Evolutionary conservation across 1,140 invertebrate species (phyloP), one percentile per base, ranked within the genome.

Genomic region (Drosophila lacteicornis): DNA sequence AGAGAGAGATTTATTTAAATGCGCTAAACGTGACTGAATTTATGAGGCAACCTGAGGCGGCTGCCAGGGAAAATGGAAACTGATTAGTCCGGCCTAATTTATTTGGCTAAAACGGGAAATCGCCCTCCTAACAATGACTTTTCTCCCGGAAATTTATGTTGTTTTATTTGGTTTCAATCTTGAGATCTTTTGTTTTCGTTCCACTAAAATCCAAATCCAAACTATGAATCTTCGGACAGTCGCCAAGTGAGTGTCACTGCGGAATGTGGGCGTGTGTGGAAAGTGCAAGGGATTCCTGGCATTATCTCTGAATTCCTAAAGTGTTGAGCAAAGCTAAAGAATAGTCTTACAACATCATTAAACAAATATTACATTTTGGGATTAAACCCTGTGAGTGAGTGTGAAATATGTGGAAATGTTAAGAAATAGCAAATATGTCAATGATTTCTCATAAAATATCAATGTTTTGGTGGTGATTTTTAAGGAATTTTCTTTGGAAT

Each of bases 21-120:
- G 81, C 77, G 57, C 56, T 36, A 74, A 91, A 92, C 91, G 91
- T 92, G 91, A 85, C 91, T 87, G 58, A 91, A 92, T 92, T 92
- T 92, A 92, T 91, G 79, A 63, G 68, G 47, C 61, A 68, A 68
- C 69, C 62, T 33, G 75, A 62, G 17, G 36, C 67, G n/a, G 43
- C 15, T 47, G 43, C 75, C 76, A 63, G 79, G 80, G 49, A 86
- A 86, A 84, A 80, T 91, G 76, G 71, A 47, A 74, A 55, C 66
- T 88, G 83, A 82, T 87, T 75, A 87, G 83, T 67, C 60, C 56
- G 17, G 38, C 33, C 51, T 73, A 71, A 71, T 73, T 58, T 71
- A 71, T 71, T 59, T 73, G 69, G 67, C 53, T 73, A 73, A 60
- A 51, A 71, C 43, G 30, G 67, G 19, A 38, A 4, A 50, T 30